A percentile compares a stretch with the other conserved stretches of the same genome.
Evolutionary conservation across 2,888 invertebrate species (phyloP).

Genomic region (Pantelozetes paolii): DNA sequence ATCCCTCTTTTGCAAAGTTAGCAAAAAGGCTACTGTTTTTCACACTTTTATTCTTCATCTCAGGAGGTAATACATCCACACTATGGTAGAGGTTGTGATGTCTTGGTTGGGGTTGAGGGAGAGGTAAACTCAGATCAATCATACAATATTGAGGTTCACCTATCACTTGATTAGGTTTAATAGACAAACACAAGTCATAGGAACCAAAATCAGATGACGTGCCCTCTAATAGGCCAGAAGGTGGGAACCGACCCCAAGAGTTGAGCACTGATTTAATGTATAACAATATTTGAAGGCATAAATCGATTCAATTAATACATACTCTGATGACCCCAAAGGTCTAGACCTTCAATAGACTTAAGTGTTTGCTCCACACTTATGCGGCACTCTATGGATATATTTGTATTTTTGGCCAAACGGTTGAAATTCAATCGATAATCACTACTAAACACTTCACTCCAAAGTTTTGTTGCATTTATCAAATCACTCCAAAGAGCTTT

Average conservation of each 20-base stretch:
- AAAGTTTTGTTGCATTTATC: neutral
- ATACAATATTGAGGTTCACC: slow-evolving; percentile 17
- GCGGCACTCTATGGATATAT: neutral
- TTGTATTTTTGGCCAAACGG: neutral
- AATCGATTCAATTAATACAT: no score
- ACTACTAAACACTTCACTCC: neutral
- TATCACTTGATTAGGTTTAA: neutral
- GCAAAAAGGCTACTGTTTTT: neutral
- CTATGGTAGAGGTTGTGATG: slow-evolving; percentile 12
- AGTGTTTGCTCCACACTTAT: neutral
- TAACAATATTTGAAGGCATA: no score
- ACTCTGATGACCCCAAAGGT: neutral
- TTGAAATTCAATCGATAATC: neutral
- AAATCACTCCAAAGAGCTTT: slow-evolving; percentile 5
- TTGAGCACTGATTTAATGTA: slow-evolving; percentile 21
- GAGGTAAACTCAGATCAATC: neutral
- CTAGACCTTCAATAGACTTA: neutral
- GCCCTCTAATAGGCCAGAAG: slow-evolving; percentile 39
- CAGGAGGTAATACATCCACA: neutral
- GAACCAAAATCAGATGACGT: slow-evolving; percentile 38
- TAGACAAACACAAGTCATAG: slow-evolving; percentile 40
- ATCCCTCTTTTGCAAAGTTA: neutral
- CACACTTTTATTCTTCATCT: neutral
- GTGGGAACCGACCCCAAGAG: slow-evolving; percentile 41
- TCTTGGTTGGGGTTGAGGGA: neutral